These are phyloP conservation scores for Rhynchopsitta pachyrhyncha DNA, from an alignment of 2,113 vertebrate species.

Conservation along the genomic window DNA sequence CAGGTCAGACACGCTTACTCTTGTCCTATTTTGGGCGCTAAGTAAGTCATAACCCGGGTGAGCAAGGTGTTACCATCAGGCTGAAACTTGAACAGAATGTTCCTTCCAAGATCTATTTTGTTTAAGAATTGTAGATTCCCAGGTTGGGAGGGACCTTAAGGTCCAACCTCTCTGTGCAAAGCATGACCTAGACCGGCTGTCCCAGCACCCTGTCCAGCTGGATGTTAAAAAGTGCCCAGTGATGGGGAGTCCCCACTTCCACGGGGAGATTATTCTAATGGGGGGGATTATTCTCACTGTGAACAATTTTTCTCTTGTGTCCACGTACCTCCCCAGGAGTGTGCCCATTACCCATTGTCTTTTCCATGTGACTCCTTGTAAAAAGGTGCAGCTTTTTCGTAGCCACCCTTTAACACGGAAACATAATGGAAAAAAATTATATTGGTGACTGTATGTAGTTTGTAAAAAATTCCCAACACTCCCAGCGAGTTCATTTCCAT, in stretches of 20 bases:
- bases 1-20: rapidly evolving
- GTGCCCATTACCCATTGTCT: neutral
- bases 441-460: rapidly evolving
- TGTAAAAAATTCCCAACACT: neutral
- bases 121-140: neutral
- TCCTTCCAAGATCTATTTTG: neutral
- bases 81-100: rapidly evolving
- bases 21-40: rapidly evolving
- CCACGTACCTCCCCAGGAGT: neutral
- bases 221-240: neutral
- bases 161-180: neutral
- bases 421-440: rapidly evolving
- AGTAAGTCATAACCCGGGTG: rapidly evolving
- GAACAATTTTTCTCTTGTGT: neutral
- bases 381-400: neutral
- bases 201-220: neutral
- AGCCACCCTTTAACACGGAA: neutral
- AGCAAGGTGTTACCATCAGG: rapidly evolving
- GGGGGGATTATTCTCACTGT: neutral
- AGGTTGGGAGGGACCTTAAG: neutral
- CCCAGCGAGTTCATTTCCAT: rapidly evolving
- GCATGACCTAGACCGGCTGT: neutral
- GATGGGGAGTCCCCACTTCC: neutral
- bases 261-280: neutral
- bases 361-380: neutral